Evolutionary conservation across 2,113 vertebrate species (phyloP), one percentile per base, ranked within the genome.

Genomic region (Siniperca chuatsi): DNA sequence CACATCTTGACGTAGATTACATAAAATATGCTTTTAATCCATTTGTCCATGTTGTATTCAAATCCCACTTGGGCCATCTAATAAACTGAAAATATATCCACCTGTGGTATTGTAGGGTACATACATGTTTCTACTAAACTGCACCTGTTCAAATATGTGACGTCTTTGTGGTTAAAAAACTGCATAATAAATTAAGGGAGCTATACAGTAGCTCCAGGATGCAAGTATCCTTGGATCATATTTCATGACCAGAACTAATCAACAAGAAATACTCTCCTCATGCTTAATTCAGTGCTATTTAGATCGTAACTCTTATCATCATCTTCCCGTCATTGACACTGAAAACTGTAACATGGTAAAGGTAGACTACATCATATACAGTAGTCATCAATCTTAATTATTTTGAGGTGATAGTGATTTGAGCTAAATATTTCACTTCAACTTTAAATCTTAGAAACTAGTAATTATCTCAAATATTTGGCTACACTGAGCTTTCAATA

Each of bases 171-270:
- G 72, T 57, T 77, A 21, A 62, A 83, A 80, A 62, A 57, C 70
- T 75, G 44, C 73, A 65, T 74, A 35, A 81, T 75, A 75, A 70
- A 87, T 67, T 33, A 71, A 35, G 2, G 29, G n/a, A 50, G 66
- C 21, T 78, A 2, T 35, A 65, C 74, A 81, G 76, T 23, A 58
- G 42, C 67, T 69, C 20, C 67, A 37, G 68, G 60, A 79, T 75
- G 70, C 23, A 21, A 35, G 46, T 40, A 64, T 69, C 46, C 46
- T 62, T 11, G 3, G 83, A 40, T 89, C 62, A 75, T 8, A 75
- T 81, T 81, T 83, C 68, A 73, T 12, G 40, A 72, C 25, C 44
- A 68, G n/a, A 71, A 77, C 65, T 42, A 61, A 68, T 74, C 52
- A 64, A 48, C 74, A 65, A 40, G 18, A 78, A 77, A 78, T 75